phyloP scores from a whole-genome alignment of 92 coral and sea anemone species.

The Paragorgia papillata region DNA sequence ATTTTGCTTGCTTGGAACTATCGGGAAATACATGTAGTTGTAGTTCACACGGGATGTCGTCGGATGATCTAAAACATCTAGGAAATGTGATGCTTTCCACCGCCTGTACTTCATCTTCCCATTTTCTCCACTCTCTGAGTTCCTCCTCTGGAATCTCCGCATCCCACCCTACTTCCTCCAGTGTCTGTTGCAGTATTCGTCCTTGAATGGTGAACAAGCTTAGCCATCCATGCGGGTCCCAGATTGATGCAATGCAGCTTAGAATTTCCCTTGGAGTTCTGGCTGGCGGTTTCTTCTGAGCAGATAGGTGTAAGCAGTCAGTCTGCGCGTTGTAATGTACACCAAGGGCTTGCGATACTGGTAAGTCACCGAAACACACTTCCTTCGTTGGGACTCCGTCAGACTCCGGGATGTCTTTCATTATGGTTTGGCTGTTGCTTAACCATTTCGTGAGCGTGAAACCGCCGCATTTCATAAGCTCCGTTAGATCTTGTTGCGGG shows the following conservation, averaged over 20 bases:
- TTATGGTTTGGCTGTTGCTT: too few relatives aligned
- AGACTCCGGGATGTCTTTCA: too few relatives aligned
- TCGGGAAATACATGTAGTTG: too few relatives aligned
- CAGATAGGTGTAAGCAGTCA: slow-evolving; percentile 19
- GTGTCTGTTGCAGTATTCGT: slow-evolving; percentile 20
- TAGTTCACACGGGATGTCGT: slow-evolving; percentile 9
- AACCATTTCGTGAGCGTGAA: too few relatives aligned
- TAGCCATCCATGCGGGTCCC: slow-evolving; percentile 43
- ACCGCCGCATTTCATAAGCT: slow-evolving; percentile 44
- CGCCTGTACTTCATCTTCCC: slow-evolving; percentile 7
- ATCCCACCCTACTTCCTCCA: slow-evolving; percentile 21
- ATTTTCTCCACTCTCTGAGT: slow-evolving; percentile 26
- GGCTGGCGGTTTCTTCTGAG: slow-evolving; percentile 22
- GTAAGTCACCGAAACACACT: slow-evolving; percentile 7
- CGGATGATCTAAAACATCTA: slow-evolving; percentile 34
- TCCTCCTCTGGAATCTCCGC: slow-evolving; percentile 15
- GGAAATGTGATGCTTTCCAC: slow-evolving; percentile 33
- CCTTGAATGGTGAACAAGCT: slow-evolving; percentile 36
- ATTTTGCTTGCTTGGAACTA: too few relatives aligned
- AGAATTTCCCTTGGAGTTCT: slow-evolving; percentile 23
- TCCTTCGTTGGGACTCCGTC: too few relatives aligned
- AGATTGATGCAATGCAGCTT: slow-evolving; percentile 32
- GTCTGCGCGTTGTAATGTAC: slow-evolving; percentile 22
- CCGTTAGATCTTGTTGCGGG: slow-evolving; percentile 15
- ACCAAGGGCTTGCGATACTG: slow-evolving; percentile 19